Evolutionary conservation across 2,888 invertebrate species (phyloP).

Genomic region (Sphaerolaimus hirsutus): DNA sequence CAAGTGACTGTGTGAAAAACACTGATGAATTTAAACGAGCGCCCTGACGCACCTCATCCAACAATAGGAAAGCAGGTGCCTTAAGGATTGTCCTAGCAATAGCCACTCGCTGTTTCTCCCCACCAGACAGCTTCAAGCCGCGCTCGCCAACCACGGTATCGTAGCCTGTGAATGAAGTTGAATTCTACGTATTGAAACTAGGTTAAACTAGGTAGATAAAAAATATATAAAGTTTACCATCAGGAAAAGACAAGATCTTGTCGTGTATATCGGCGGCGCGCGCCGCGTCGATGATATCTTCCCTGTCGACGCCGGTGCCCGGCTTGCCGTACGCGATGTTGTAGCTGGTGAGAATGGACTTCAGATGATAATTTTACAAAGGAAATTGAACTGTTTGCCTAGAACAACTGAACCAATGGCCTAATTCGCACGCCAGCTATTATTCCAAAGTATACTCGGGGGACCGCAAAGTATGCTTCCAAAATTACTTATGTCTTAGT

Average conservation of each 20-base stretch:
- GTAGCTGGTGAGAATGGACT: too few relatives aligned
- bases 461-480: too few relatives aligned
- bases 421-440: too few relatives aligned
- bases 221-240: slow-evolving; percentile 27
- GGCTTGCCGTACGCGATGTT: slow-evolving; percentile 64
- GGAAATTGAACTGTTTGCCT: too few relatives aligned
- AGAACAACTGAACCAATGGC: too few relatives aligned
- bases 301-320: background rate
- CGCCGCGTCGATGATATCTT: slow-evolving; percentile 39
- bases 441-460: too few relatives aligned
- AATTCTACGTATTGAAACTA: background rate
- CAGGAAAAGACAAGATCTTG: slow-evolving; percentile 65
- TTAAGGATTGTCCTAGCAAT: slow-evolving; percentile 39
- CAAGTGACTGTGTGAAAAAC: background rate
- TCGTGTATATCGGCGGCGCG: slow-evolving; percentile 79
- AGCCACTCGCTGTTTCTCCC: slow-evolving; percentile 88
- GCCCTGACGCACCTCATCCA: slow-evolving; percentile 50
- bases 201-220: background rate
- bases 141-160: slow-evolving; percentile 34
- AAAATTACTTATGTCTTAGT: too few relatives aligned
- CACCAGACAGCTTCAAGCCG: slow-evolving; percentile 76
- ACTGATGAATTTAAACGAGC: background rate
- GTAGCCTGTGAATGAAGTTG: background rate
- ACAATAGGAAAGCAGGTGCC: slow-evolving; percentile 55
- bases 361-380: background rate